phyloP scores from a whole-genome alignment of 1,140 invertebrate genomes.

The Copidosoma floridanum region DNA sequence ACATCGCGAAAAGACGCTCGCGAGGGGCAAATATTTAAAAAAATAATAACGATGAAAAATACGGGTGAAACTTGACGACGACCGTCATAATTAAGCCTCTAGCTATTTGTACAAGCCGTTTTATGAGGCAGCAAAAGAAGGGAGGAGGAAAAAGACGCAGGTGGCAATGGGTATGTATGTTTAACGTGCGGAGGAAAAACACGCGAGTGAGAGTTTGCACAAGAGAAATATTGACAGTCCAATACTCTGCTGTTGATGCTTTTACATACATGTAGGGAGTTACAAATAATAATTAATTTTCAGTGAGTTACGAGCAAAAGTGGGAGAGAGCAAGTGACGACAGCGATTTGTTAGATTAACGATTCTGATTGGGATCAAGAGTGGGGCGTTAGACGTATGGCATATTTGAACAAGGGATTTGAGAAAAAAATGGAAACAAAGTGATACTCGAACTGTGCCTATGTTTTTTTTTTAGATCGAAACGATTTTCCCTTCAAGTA shows the following conservation, averaged over 20 bases:
- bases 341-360: too few relatives aligned
- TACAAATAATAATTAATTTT: slow-evolving; percentile 17
- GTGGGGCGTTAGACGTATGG: too few relatives aligned
- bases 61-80: background rate
- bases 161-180: too few relatives aligned
- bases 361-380: too few relatives aligned
- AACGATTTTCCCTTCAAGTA: too few relatives aligned
- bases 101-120: slow-evolving; percentile 6
- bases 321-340: background rate
- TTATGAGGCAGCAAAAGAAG: background rate
- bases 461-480: too few relatives aligned
- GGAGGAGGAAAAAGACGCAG: background rate
- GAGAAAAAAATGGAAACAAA: too few relatives aligned
- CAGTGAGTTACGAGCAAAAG: background rate
- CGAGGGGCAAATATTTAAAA: background rate
- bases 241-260: background rate
- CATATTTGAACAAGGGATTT: too few relatives aligned
- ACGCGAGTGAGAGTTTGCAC: background rate
- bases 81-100: slow-evolving; percentile 9
- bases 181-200: slow-evolving; percentile 5
- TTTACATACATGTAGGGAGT: background rate
- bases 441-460: too few relatives aligned
- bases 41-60: too few relatives aligned
- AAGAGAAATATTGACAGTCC: slow-evolving; percentile 17
- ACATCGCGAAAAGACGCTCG: background rate